Evolutionary conservation across 2,888 invertebrate genomes (phyloP), one percentile per base, ranked within the genome.

Genomic region (Mechanitis messenoides): DNA sequence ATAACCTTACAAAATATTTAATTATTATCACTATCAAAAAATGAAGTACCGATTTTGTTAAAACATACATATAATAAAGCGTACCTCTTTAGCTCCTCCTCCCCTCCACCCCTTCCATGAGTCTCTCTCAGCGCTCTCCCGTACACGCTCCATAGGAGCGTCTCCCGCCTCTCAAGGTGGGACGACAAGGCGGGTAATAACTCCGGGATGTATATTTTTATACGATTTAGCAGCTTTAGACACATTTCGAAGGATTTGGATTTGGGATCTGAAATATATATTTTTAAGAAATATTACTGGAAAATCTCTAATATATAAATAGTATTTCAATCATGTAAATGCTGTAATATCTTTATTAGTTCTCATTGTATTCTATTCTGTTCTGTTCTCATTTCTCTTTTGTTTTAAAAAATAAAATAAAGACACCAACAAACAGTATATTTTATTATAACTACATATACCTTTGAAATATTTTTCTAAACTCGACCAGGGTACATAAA

Each of bases 401-500:
- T 20, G 20, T 20, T 20, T 20, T 20, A 20, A 20, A 20, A 20
- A 20, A 20, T 20, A 20, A 20, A 20, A 20, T 20, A 20, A 20
- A 20, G 20, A 20, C 20, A 20, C 20, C 20, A 20, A 20, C 20
- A 20, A 20, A 20, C 20, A 20, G 20, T 20, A 20, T 20, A 55
- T 45, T 31, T 45, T 56, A 33, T 11, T n/a, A 38, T n/a, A 33
- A 38, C 45, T 0, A 50, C 9, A 63, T 60, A 62, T 66, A 83
- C 84, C 79, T 57, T 57, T 47, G 11, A 77, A 65, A 68, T 69
- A 67, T 2, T 66, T 66, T 38, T 74, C 69, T 33, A 83, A 77
- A 0, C 71, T 66, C 0, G 57, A 61, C 81, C 83, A 83, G 6
- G 67, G 45, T 0, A 83, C 60, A 1, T 56, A 64, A 0, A 76